Conservation (phyloP, 2,797 vertebrate genomes). For the Psittacula echo region DNA sequence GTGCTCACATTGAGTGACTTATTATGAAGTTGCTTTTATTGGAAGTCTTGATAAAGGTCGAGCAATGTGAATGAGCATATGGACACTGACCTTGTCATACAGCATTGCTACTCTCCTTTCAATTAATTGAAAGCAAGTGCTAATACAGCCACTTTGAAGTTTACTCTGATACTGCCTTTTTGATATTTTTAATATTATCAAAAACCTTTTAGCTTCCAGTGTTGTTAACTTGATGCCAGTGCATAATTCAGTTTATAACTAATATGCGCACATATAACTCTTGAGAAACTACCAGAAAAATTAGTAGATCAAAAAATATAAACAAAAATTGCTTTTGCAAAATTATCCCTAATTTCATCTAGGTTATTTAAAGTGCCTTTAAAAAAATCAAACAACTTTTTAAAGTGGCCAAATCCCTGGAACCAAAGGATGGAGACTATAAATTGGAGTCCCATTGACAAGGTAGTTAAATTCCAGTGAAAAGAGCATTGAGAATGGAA, state of each 20-base stretch:
- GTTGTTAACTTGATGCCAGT: background rate
- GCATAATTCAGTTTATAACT: background rate
- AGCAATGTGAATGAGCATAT: background rate
- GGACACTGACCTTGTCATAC: background rate
- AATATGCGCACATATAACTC: background rate
- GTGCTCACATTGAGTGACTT: background rate
- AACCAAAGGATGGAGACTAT: background rate
- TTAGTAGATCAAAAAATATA: background rate
- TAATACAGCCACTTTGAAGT: background rate
- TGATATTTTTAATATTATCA: background rate
- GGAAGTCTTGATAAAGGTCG: background rate
- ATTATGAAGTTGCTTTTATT: background rate
- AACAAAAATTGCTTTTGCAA: background rate
- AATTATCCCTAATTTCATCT: background rate
- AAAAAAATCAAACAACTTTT: background rate
- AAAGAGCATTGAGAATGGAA: background rate
- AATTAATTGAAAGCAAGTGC: background rate
- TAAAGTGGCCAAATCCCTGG: background rate
- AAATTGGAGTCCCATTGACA: background rate
- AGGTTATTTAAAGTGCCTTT: background rate
- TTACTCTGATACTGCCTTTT: background rate
- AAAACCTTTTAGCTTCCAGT: background rate
- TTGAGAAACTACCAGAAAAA: background rate
- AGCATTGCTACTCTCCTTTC: background rate
- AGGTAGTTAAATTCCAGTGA: background rate